Base-by-base conservation (phyloP, 2,113 vertebrate species). In the Mormyrus iriodes region DNA sequence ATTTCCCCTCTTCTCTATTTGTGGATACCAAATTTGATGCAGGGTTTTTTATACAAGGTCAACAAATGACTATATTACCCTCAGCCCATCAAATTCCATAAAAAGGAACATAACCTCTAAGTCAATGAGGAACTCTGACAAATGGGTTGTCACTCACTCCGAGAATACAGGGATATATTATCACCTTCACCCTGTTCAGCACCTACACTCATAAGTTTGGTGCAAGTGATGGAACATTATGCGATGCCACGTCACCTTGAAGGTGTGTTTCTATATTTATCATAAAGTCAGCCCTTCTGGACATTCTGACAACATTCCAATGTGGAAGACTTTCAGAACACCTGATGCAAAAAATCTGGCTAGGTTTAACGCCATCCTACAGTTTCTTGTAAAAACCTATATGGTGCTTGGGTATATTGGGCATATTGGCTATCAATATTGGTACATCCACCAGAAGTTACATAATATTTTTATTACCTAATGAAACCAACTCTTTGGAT, bases 91-190 rank as follows among this genome's bases (percentile, higher is more conserved):
- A 95, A 94, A 94, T 95, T 95, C 94, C 93, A 95, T 94, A 94
- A 94, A 87, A 90, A 93, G 93, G 91, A 91, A 94, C 93, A 95
- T 96, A 96, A 96, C 95, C 95, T 96, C 94, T 93, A 91, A 95
- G 94, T 94, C 94, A 95, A 95, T 95, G 95, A 95, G 95, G 95
- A 95, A 94, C 93, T 94, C 94, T 96, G 95, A 96, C 94, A 93
- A 96, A 96, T 96, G 94, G 91, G 94, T 95, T 94, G 95, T 96
- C 95, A 95, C 94, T 93, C 92, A 93, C 88, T 94, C 94, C 91
- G 61, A 69, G 92, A 93, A 94, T 94, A 95, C 95, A 94, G 93
- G 73, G 95, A 92, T 92, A 94, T 95, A 95, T 95, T 95, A 93
- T 91, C 93, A 95, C 94, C 94, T 96, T 96, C 95, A 96, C 95